Base-by-base conservation (phyloP, 2,888 invertebrate species). In the Imbricaverruca yamaguchii region DNA sequence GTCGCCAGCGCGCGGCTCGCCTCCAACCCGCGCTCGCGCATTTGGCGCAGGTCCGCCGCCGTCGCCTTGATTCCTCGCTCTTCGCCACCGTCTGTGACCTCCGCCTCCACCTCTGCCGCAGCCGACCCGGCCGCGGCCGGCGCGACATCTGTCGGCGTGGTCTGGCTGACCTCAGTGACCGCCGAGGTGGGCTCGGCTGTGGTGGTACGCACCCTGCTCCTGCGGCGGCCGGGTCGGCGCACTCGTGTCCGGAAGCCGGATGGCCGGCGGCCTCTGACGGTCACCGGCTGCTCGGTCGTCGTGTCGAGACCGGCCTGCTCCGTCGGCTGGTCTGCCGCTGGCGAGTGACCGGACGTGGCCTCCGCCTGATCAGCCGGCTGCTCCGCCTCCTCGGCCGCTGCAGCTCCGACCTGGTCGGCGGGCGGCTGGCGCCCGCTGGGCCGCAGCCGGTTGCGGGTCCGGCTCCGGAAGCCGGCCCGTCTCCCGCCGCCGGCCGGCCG, bases 1-100 rank as follows among this genome's bases (percentile, higher is more conserved):
- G 11, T 13, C 69, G 25, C 7, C 13, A n/a, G 7, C 39, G 92
- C 92, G n/a, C 39, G 12, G 7, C 21, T 10, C 18, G 23, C n/a
- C 65, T 18, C 74, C 10, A 18, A 21, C 21, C n/a, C 74, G 9
- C 15, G 39, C 15, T 69, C 69, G 39, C 39, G 39, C 69, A 39
- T 39, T 18, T 69, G 69, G 15, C 39, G 39, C 25, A 69, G 25
- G 18, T 69, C 69, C 13, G 69, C 69, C 6, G 39, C 69, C 39
- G 69, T 69, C 39, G 69, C 39, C 39, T 39, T 39, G 39, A 69
- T 69, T 6, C 69, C 98, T 82, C 94, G 93, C 87, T 94, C 94
- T 0, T 98, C 96, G 0, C 93, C 91, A 8, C 11, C 12, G 67
- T 10, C 25, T 67, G 67, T 25, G 11, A 25, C 23, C 67, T 67